A percentile compares a stretch with the other conserved stretches of the same genome.
These are phyloP conservation scores for Collichthys lucidus DNA, from an alignment of 2,113 vertebrate species.

Conservation along the genomic window DNA sequence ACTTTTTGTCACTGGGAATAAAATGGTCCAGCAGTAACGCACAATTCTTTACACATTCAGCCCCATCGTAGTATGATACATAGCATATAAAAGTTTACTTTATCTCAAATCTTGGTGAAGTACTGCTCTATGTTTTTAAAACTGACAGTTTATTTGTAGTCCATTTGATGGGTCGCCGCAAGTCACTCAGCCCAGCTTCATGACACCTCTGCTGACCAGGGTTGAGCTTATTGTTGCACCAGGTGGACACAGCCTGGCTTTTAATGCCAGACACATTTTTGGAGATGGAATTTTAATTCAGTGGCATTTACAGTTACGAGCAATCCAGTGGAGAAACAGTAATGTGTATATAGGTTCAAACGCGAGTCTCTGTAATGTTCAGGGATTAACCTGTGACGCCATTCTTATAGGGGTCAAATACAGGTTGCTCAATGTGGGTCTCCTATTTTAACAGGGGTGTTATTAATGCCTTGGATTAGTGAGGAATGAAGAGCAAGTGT, in stretches of 20 bases:
- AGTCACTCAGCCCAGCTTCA: neutral
- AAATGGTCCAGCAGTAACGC: neutral
- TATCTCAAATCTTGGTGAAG: neutral
- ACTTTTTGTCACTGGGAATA: neutral
- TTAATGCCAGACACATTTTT: neutral
- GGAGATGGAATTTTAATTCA: neutral
- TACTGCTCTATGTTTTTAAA: neutral
- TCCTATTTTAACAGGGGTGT: neutral
- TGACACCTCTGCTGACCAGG: neutral
- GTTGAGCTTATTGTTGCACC: neutral
- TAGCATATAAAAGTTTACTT: neutral
- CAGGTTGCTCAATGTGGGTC: neutral
- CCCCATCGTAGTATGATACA: neutral
- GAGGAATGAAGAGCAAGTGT: neutral
- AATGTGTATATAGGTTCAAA: neutral
- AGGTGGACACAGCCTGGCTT: neutral
- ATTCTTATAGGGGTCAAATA: neutral
- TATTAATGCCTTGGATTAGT: conserved; percentile 4
- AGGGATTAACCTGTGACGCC: neutral
- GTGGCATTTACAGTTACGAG: neutral
- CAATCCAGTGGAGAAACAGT: neutral
- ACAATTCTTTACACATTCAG: neutral
- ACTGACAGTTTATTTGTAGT: neutral
- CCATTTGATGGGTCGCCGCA: neutral
- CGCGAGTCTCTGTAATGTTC: neutral